Base-by-base conservation (phyloP, 2,797 vertebrate species). In the Varecia variegata region DNA sequence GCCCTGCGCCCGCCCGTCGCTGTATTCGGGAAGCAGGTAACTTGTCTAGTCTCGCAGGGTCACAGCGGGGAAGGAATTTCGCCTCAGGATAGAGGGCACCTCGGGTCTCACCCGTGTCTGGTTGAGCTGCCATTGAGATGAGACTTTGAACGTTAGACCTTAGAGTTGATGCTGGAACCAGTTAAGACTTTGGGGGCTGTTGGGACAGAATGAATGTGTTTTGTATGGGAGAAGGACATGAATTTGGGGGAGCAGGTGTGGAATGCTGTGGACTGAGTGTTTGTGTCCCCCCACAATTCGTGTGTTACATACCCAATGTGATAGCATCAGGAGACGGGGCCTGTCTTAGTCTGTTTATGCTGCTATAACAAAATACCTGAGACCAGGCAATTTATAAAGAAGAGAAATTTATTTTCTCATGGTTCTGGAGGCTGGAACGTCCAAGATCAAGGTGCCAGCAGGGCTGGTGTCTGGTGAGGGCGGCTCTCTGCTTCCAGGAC, bases 1-100 rank as follows among this genome's bases (percentile, higher is more conserved):
- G 30, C 3, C 30, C 17, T 25, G 10, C 10, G 18, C 30, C 52
- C 43, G 8, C 56, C 38, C 32, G 2, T 0, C 32, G 1, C 0
- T 73, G 54, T 45, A 25, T n/a, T 88, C 47, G n/a, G 38, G 68
- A 74, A 10, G 18, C 70, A 47, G 12, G 32, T 9, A 17, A 23
- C 21, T 58, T 23, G 50, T 45, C 68, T 45, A 13, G 20, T 45
- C n/a, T 87, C 20, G 2, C 13, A 45, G 32, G 1, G 70, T n/a
- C 30, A 43, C 47, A 27, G 25, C 45, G 1, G 25, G 65, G 9
- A 60, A 60, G 54, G 40, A 43, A 3, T 43, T 71, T 45, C 32
- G 38, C 30, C 52, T 58, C 84, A n/a, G 18, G 20, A 43, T 4
- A 43, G 27, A 32, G 5, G 17, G 18, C 6, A 15, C 67, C 8